Evolutionary conservation across 2,888 invertebrate species (phyloP).

Genomic region (Ormyrus pomaceus): DNA sequence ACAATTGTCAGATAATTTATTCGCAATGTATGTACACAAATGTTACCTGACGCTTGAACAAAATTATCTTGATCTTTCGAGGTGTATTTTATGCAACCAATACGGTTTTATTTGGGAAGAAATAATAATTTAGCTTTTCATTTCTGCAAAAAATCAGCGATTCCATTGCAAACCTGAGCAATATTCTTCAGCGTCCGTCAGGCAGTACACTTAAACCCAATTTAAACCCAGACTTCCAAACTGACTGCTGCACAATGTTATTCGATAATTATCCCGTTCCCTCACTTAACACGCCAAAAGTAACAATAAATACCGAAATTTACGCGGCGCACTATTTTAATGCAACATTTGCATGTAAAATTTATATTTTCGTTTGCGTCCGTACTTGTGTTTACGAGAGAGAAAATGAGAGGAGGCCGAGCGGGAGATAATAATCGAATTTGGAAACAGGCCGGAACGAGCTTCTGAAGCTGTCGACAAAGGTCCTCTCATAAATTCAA

Average conservation of each 20-base stretch:
- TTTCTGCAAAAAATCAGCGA: too few species aligned
- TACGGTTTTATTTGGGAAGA: too few species aligned
- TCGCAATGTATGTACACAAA: too few species aligned
- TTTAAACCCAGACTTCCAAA: not conserved
- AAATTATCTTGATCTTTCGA: too few species aligned
- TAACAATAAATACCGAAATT: slow-evolving; percentile 34
- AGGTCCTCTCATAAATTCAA: slow-evolving; percentile 57
- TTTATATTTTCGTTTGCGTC: not conserved
- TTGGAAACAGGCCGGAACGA: slow-evolving; percentile 56
- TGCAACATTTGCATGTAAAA: slow-evolving; percentile 34
- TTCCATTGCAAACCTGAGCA: not conserved
- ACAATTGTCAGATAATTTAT: too few species aligned
- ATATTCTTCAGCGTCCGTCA: not conserved
- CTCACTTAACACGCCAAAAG: not conserved
- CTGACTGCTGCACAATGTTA: slow-evolving; percentile 14
- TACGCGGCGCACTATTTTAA: slow-evolving; percentile 9
- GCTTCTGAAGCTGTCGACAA: slow-evolving; percentile 58
- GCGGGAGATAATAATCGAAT: slow-evolving; percentile 55
- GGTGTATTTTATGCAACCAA: too few species aligned
- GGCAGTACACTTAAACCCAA: not conserved
- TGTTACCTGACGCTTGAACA: too few species aligned
- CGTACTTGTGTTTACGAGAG: not conserved
- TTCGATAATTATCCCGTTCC: not conserved
- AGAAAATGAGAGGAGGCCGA: not conserved
- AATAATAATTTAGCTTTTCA: too few species aligned